These are phyloP conservation scores for Quadriops clusia DNA, from an alignment of 2,888 invertebrate genomes.

Conservation along the genomic window DNA sequence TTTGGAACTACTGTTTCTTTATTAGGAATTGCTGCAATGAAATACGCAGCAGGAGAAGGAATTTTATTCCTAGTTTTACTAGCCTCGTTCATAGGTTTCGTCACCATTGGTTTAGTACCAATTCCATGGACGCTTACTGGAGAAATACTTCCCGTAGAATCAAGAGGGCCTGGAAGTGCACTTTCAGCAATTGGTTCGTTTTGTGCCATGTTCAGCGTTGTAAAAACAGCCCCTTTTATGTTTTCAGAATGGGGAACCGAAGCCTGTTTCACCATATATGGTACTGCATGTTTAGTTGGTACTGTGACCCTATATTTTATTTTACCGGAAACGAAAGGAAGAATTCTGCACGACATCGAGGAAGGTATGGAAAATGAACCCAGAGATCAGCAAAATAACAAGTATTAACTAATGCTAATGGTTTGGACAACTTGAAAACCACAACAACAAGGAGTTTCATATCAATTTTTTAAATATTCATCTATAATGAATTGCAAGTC, in stretches of 20 bases:
- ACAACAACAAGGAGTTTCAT: too few relatives aligned
- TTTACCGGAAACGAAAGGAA: constrained; percentile 56
- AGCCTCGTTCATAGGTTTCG: constrained; percentile 46
- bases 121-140: constrained; percentile 67
- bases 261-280: constrained; percentile 48
- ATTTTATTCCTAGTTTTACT: constrained; percentile 35
- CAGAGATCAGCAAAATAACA: too few relatives aligned
- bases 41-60: too few relatives aligned
- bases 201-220: constrained; percentile 48
- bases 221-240: constrained; percentile 53
- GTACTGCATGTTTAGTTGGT: constrained; percentile 44
- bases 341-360: constrained; percentile 54
- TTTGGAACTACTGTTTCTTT: too few relatives aligned
- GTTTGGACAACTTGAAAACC: too few relatives aligned
- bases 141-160: constrained; percentile 53
- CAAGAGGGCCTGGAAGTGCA: constrained; percentile 53
- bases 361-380: too few relatives aligned
- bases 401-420: too few relatives aligned
- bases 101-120: constrained; percentile 51
- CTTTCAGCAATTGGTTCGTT: constrained; percentile 51
- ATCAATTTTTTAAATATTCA: too few relatives aligned
- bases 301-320: constrained; percentile 45
- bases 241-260: constrained; percentile 43
- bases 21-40: too few relatives aligned
- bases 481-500: too few relatives aligned